phyloP scores from a whole-genome alignment of 2,888 invertebrate genomes.

The Brachylomia viminalis region DNA sequence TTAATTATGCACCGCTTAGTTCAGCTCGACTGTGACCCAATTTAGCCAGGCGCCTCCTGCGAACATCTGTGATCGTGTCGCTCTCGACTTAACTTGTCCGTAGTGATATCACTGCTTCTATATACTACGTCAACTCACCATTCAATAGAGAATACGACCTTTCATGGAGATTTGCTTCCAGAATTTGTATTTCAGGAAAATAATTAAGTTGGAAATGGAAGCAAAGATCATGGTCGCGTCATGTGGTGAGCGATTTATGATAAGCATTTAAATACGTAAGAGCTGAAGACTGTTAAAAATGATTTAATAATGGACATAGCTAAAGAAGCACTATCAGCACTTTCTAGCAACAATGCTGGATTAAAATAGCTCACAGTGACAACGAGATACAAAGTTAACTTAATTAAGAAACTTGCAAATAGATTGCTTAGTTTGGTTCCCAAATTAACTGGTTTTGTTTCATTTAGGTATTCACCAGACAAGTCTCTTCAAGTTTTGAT shows the following conservation, averaged over 20 bases:
- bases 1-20: constrained; percentile 84
- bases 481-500: constrained; percentile 26
- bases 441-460: constrained; percentile 41
- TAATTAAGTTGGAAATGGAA: background rate
- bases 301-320: background rate
- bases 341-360: background rate
- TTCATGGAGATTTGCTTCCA: constrained; percentile 2
- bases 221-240: background rate
- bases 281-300: background rate
- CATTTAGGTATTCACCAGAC: constrained; percentile 12
- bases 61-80: constrained; percentile 73
- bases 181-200: background rate
- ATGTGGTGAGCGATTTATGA: background rate
- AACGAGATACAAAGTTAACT: constrained; percentile 27
- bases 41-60: constrained; percentile 68
- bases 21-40: constrained; percentile 81
- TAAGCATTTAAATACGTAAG: background rate
- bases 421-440: constrained; percentile 39
- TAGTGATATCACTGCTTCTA: constrained; percentile 64
- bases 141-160: constrained; percentile 2
- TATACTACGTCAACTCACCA: constrained; percentile 26
- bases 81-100: constrained; percentile 68
- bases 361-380: constrained; percentile 26
- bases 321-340: constrained; percentile 3
- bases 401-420: constrained; percentile 55